These are phyloP conservation scores for Temnothorax longispinosus DNA, from an alignment of 1,140 invertebrate species.

Conservation along the genomic window DNA sequence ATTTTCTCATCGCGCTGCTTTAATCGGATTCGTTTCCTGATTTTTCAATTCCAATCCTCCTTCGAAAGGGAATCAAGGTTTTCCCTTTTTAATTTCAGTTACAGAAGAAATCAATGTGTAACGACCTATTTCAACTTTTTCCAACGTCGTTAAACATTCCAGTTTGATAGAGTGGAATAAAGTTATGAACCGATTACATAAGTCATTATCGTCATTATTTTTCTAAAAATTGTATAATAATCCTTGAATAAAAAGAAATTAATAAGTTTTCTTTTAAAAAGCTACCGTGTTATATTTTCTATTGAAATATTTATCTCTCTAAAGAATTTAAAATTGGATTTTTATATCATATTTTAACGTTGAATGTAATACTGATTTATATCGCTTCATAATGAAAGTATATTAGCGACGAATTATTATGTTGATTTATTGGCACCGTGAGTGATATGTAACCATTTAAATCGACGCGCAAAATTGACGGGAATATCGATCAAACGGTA, in stretches of 20 bases:
- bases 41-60: conserved; percentile 27
- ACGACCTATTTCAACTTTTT: conserved; percentile 28
- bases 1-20: conserved; percentile 5
- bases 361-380: conserved; percentile 2
- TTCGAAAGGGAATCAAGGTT: background rate
- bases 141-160: background rate
- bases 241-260: background rate
- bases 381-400: background rate
- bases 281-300: background rate
- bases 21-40: conserved; percentile 38
- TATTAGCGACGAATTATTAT: background rate
- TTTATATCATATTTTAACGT: background rate
- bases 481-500: background rate
- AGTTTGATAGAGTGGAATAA: background rate
- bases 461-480: background rate
- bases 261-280: background rate
- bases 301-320: background rate
- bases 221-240: background rate
- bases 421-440: background rate
- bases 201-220: background rate
- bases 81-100: conserved; percentile 38
- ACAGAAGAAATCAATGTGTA: conserved; percentile 20
- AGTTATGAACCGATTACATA: background rate
- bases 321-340: background rate
- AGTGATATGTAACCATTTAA: background rate